Base-by-base conservation (phyloP, 2,888 invertebrate genomes). In the Trachelus tabidus region DNA sequence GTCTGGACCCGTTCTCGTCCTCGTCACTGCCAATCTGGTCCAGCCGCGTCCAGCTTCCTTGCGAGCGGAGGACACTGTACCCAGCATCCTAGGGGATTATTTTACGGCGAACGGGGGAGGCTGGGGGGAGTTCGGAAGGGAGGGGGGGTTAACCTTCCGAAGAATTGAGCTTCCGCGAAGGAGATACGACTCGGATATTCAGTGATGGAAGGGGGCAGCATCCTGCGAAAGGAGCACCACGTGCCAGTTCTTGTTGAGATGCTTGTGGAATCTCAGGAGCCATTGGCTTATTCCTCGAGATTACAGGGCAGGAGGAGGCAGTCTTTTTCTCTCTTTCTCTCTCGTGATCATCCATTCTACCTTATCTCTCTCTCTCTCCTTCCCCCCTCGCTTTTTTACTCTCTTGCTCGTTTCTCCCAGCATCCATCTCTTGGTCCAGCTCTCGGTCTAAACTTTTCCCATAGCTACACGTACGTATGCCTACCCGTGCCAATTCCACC, bases 401-500 rank as follows among this genome's bases (percentile, higher is more conserved):
- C 76, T 73, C 71, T 35, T 68, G 77, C 77, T 75, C 40, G 12
- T 34, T 31, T 37, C 33, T 77, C 69, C 31, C 34, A 71, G 34
- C 71, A 71, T 31, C 71, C 71, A 31, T 34, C 3, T 31, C 56
- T 23, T 23, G 56, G 68, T 79, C 76, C 80, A 81, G 81, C 76
- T 80, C 80, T 82, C 83, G 82, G 82, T 83, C 86, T 84, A 83
- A 82, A 86, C 85, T 84, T 86, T 85, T 86, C 86, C 84, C 84
- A 86, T 82, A 86, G 77, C 4, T 0, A 71, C 12, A 23, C 31
- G 79, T 40, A 73, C 4, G 35, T 79, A 35, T 35, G 12, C 12
- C 78, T 82, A 68, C 82, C 81, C 83, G 2, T 34, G 12, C 31
- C 11, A 34, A 71, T 71, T 34, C 30, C 30, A 30, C 33, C 30